Percentiles rank a stretch among this genome's conserved stretches.
Evolutionary conservation across 2,113 vertebrate species (phyloP).

Genomic region (Hippocampus barbouri): DNA sequence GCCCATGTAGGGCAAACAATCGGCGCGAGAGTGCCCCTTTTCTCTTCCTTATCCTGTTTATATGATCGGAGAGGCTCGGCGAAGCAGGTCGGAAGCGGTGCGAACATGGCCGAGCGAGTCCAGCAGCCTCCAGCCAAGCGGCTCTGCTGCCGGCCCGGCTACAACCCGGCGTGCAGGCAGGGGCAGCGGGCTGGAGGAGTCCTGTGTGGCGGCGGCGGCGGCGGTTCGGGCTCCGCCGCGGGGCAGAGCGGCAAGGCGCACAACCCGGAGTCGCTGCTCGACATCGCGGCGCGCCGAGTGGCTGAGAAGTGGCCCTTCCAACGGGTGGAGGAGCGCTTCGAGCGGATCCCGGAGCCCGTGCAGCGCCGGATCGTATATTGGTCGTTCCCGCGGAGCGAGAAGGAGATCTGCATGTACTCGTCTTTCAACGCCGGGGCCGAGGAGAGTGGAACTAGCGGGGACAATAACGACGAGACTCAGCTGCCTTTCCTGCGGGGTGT

Average conservation of each 20-base stretch:
- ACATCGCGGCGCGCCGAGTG: constrained; percentile 92
- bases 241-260: constrained; percentile 80
- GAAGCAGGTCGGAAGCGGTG: constrained; percentile 93
- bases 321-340: constrained; percentile 94
- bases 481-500: constrained; percentile 94
- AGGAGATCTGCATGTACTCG: constrained; percentile 98
- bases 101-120: constrained; percentile 99
- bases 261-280: constrained; percentile 91
- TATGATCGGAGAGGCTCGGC: constrained; percentile 94
- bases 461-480: constrained; percentile 86
- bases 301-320: constrained; percentile 98
- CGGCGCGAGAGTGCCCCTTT: constrained; percentile 74
- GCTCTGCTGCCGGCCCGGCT: constrained; percentile 96
- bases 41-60: constrained; percentile 88
- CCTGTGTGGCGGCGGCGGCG: constrained; percentile 73
- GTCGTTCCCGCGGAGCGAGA: constrained; percentile 95
- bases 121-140: constrained; percentile 97
- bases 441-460: constrained; percentile 80
- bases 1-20: constrained; percentile 82
- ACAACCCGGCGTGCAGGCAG: constrained; percentile 80
- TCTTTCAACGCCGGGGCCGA: constrained; percentile 92
- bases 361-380: constrained; percentile 97
- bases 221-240: constrained; percentile 74
- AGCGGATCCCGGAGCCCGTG: constrained; percentile 94
- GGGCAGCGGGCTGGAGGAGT: constrained; percentile 81